Evolutionary conservation across 2,888 invertebrate species (phyloP).

Genomic region (Hirtodrosophila cameraria): DNA sequence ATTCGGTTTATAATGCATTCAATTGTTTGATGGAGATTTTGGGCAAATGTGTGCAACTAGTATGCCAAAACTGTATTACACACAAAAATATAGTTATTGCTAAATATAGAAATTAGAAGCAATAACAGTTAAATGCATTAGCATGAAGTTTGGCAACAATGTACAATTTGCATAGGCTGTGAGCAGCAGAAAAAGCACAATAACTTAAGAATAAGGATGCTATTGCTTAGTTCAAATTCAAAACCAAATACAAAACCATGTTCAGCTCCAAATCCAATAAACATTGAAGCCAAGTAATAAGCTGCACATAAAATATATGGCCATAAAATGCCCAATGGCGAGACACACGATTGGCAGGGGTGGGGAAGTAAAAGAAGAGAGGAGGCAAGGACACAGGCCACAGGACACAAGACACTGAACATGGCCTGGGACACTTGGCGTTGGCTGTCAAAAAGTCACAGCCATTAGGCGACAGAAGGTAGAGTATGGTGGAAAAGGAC

Average conservation of each 20-base stretch:
- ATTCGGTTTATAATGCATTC: too few relatives aligned
- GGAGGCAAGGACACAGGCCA: conserved; percentile 44
- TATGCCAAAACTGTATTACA: too few relatives aligned
- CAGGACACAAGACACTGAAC: conserved; percentile 28
- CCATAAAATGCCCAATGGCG: conserved; percentile 60
- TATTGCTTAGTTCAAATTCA: too few relatives aligned
- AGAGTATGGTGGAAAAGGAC: conserved; percentile 4
- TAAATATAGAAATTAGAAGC: too few relatives aligned
- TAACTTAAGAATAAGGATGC: too few relatives aligned
- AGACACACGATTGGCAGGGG: conserved; percentile 15
- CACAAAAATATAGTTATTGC: too few relatives aligned
- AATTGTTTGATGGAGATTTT: too few relatives aligned
- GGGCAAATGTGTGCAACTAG: too few relatives aligned
- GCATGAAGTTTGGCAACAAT: conserved; percentile 37
- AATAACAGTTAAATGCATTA: too few relatives aligned
- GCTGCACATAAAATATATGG: conserved; percentile 64
- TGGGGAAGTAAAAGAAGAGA: not conserved
- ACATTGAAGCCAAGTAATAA: conserved; percentile 46
- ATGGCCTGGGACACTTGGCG: conserved; percentile 53
- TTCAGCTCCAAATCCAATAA: conserved; percentile 55
- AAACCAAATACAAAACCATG: too few relatives aligned
- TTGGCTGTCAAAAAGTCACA: conserved; percentile 80
- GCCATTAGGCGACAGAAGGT: conserved; percentile 68
- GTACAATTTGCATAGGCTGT: conserved; percentile 27
- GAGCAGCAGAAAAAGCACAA: too few relatives aligned